Evolutionary conservation across 2,888 invertebrate species (phyloP), one percentile per base, ranked within the genome.

Genomic region (Oxytorus armatus): DNA sequence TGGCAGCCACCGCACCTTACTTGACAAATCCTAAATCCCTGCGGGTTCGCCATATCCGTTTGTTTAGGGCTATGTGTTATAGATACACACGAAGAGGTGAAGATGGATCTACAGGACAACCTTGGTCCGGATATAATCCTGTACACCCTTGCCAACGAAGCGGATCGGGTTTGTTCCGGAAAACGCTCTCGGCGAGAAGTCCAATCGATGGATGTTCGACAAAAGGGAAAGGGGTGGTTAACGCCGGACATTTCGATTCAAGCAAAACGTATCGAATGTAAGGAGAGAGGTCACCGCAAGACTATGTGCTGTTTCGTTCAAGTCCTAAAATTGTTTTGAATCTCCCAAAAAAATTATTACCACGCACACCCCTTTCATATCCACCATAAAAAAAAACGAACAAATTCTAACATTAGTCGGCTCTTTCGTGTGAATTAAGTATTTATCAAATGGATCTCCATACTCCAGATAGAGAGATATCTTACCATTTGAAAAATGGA

Each of bases 21-120:
- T 29, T 16, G 8, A 68, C 29, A 21, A 51, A 51, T 42, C 42
- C 1, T 4, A 51, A 76, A 61, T 61, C 25, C 42, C 59, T 44
- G 44, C n/a, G 57, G 57, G 47, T n/a, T 14, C 23, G 14, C 8
- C n/a, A 29, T 42, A 14, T 53, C 21, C 23, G 76, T 61, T 76
- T 68, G 51, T 25, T 61, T 44, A 69, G 76, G 59, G 51, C 72
- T 11, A 42, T 5, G 29, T 7, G 29, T 3, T 25, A 4, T 10
- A 42, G n/a, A 47, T 5, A 0, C 39, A 5, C 11, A 7, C 18
- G n/a, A n/a, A 23, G 59, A 18, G 21, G 23, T 10, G 3, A 10
- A 25, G 57, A 49, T 57, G 44, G 23, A 33, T 16, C n/a, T 23
- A n/a, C 18, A 59, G 23, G 5, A n/a, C 33, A 3, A 51, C 23